Evolutionary conservation across 2,113 vertebrate species (phyloP).

Genomic region (Rostratula benghalensis): DNA sequence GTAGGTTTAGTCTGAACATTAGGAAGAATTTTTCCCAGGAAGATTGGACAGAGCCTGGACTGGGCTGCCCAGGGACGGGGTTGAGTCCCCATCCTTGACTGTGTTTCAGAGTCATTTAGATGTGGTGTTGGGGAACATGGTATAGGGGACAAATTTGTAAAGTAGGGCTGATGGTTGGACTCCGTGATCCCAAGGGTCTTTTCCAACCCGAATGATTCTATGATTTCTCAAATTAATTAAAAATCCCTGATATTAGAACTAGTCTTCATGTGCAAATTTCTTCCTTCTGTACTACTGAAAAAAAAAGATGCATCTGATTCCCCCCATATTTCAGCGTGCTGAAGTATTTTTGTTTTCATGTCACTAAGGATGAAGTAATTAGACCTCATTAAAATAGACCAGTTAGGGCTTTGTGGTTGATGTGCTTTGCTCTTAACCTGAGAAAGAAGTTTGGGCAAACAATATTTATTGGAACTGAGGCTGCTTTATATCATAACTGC

Average conservation of each 20-base stretch:
- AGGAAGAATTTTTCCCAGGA: no score
- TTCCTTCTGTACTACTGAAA: neutral
- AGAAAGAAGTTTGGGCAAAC: neutral
- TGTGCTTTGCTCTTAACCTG: neutral
- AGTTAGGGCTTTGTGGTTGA: neutral
- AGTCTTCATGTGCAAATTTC: neutral
- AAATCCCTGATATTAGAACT: neutral
- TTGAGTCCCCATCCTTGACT: no score
- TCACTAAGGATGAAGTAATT: neutral
- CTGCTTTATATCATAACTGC: neutral
- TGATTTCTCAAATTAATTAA: neutral
- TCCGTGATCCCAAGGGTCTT: no score
- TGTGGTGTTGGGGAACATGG: no score
- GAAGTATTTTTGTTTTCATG: neutral
- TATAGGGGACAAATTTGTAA: no score
- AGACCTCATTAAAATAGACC: neutral
- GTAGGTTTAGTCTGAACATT: no score
- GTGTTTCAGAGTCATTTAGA: no score
- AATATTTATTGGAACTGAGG: neutral
- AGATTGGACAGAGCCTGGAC: no score
- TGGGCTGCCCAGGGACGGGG: no score
- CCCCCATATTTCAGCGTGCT: neutral
- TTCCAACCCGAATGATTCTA: no score
- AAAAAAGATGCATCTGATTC: neutral
- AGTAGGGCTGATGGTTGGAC: no score